These are phyloP conservation scores for Lithobates sylvaticus DNA, from an alignment of 2,797 vertebrate species.

Conservation along the genomic window DNA sequence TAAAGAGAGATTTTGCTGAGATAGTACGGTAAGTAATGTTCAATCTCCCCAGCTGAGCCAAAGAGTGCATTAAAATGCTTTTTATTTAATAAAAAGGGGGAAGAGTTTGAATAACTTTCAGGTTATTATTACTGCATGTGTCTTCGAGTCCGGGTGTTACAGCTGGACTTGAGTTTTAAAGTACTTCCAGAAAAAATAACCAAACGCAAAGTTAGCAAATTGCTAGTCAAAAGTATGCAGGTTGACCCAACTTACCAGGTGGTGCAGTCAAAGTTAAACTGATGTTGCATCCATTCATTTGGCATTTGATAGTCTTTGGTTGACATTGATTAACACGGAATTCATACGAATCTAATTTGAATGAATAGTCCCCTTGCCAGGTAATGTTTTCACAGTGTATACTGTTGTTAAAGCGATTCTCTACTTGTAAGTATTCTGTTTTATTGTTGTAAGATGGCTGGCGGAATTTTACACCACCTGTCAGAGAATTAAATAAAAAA, in stretches of 20 bases:
- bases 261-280: background rate
- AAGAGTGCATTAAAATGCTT: too few relatives aligned
- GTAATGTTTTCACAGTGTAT: background rate
- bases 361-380: background rate
- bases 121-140: too few relatives aligned
- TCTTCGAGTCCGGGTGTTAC: too few relatives aligned
- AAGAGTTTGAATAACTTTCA: too few relatives aligned
- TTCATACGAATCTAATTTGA: background rate
- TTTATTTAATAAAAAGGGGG: too few relatives aligned
- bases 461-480: background rate
- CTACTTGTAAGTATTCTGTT: background rate
- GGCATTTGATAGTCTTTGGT: background rate
- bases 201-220: too few relatives aligned
- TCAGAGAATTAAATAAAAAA: background rate
- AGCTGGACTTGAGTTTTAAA: too few relatives aligned
- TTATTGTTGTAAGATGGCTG: background rate
- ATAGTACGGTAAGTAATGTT: too few relatives aligned
- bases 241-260: conserved; percentile 7
- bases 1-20: too few relatives aligned
- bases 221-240: too few relatives aligned
- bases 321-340: background rate
- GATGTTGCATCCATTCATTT: background rate
- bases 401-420: background rate
- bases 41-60: too few relatives aligned
- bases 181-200: too few relatives aligned